Conservation (phyloP, 2,797 vertebrate genomes). For the Clangula hyemalis region DNA sequence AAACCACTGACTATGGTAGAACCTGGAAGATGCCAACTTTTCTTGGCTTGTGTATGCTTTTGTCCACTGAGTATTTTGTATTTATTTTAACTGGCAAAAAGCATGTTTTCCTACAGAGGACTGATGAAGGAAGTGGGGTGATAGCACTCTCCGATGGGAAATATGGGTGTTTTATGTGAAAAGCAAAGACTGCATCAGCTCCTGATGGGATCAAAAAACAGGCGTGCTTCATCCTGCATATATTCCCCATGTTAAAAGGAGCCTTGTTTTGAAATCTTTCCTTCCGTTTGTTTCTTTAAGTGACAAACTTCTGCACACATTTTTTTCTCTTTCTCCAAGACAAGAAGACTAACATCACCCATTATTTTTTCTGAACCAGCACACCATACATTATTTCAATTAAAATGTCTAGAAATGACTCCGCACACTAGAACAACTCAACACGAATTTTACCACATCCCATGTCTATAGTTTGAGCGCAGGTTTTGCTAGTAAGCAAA, state of each 20-base stretch:
- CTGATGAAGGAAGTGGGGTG: neutral
- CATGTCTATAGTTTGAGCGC: neutral
- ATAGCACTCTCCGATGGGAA: neutral
- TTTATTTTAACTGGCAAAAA: neutral
- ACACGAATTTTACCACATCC: neutral
- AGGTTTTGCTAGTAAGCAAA: neutral
- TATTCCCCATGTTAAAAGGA: neutral
- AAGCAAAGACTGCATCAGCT: neutral
- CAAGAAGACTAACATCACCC: neutral
- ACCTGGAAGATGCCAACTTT: neutral
- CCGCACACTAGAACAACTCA: neutral
- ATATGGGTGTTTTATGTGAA: neutral
- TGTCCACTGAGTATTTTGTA: neutral
- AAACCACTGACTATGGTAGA: neutral
- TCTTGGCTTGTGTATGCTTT: neutral
- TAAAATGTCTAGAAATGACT: neutral
- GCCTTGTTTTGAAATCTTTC: neutral
- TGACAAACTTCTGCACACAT: neutral
- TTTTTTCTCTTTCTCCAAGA: neutral
- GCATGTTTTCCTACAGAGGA: neutral
- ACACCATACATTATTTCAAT: neutral
- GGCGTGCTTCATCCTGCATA: neutral
- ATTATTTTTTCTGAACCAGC: neutral
- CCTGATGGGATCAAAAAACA: neutral
- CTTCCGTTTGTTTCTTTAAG: neutral